Conservation (phyloP, 2,797 vertebrate genomes). For the Kryptopterus vitreolus region DNA sequence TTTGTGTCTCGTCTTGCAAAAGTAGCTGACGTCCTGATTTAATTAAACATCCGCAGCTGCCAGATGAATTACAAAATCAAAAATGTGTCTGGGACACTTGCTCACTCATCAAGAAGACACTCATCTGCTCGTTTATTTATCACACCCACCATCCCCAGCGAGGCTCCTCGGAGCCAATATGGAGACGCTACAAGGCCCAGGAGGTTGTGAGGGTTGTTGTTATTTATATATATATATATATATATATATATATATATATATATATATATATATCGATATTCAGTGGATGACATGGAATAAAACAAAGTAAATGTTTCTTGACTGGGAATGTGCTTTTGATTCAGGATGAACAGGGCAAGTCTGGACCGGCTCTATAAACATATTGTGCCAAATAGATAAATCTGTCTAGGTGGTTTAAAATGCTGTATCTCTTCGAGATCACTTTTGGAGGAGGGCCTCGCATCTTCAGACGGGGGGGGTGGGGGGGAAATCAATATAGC, state of each 20-base stretch:
- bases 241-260: too few relatives aligned
- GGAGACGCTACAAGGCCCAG: constrained; percentile 16
- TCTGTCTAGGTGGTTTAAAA: constrained; percentile 38
- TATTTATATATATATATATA: too few relatives aligned
- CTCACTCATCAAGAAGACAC: constrained; percentile 78
- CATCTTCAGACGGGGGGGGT: neutral
- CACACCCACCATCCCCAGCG: constrained; percentile 58
- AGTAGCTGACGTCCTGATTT: constrained; percentile 82
- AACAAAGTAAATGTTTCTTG: constrained; percentile 63
- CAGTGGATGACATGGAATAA: constrained; percentile 60
- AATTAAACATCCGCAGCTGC: constrained; percentile 81
- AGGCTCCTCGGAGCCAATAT: constrained; percentile 55
- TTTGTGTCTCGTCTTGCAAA: constrained; percentile 80
- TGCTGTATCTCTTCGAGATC: constrained; percentile 16
- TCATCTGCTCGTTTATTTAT: constrained; percentile 81
- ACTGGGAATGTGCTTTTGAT: constrained; percentile 40
- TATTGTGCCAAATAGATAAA: constrained; percentile 35
- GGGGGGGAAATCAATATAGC: constrained; percentile 25
- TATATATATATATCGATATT: constrained; percentile 67
- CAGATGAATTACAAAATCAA: constrained; percentile 81
- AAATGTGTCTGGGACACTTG: constrained; percentile 77
- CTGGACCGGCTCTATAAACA: constrained; percentile 16
- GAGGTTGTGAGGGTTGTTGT: too few relatives aligned
- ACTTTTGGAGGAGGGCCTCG: constrained; percentile 15
- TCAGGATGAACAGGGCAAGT: constrained; percentile 25